A percentile compares a stretch with the other conserved stretches of the same genome.
These are phyloP conservation scores for Drosophila mulleri DNA, from an alignment of 2,888 invertebrate genomes.

Conservation along the genomic window DNA sequence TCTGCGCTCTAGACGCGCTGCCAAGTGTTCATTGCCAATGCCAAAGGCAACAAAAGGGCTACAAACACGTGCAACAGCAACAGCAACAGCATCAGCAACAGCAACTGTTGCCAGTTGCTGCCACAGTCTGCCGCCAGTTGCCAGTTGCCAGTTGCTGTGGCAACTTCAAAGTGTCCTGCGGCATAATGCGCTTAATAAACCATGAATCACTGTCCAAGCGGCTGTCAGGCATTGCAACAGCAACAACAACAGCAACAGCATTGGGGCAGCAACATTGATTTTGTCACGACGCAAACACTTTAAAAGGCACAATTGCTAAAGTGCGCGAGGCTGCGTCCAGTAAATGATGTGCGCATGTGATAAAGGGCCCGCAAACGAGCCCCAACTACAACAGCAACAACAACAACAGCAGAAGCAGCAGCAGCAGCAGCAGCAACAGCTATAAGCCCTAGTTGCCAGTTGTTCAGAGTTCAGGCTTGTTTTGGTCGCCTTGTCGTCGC, in stretches of 20 bases:
- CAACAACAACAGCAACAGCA: slow-evolving; percentile 22
- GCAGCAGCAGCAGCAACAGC: slow-evolving; percentile 13
- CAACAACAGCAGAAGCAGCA: slow-evolving; percentile 19
- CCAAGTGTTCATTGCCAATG: slow-evolving; percentile 75
- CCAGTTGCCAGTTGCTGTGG: slow-evolving; percentile 30
- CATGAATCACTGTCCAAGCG: slow-evolving; percentile 83
- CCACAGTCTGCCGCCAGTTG: slow-evolving; percentile 14
- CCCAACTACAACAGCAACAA: slow-evolving; percentile 21
- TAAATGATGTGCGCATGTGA: slow-evolving; percentile 81
- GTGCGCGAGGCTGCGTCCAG: slow-evolving; percentile 63
- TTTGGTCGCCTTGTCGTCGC: slow-evolving; percentile 60
- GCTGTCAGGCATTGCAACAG: slow-evolving; percentile 60
- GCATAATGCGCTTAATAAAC: slow-evolving; percentile 84
- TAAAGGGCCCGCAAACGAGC: slow-evolving; percentile 73
- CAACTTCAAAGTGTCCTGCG: slow-evolving; percentile 81
- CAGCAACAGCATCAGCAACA: neutral
- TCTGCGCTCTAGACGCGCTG: slow-evolving; percentile 5
- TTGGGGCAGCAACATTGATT: slow-evolving; percentile 78
- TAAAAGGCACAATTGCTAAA: slow-evolving; percentile 79
- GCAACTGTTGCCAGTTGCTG: slow-evolving; percentile 17
- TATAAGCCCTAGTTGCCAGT: slow-evolving; percentile 29
- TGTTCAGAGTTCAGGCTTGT: slow-evolving; percentile 39
- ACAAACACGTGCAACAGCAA: slow-evolving; percentile 63
- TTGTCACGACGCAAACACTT: slow-evolving; percentile 81
- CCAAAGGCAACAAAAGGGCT: slow-evolving; percentile 67